A percentile compares a stretch with the other conserved stretches of the same genome.
These are phyloP conservation scores for Tenebrio molitor DNA, from an alignment of 1,140 invertebrate species.

Conservation along the genomic window DNA sequence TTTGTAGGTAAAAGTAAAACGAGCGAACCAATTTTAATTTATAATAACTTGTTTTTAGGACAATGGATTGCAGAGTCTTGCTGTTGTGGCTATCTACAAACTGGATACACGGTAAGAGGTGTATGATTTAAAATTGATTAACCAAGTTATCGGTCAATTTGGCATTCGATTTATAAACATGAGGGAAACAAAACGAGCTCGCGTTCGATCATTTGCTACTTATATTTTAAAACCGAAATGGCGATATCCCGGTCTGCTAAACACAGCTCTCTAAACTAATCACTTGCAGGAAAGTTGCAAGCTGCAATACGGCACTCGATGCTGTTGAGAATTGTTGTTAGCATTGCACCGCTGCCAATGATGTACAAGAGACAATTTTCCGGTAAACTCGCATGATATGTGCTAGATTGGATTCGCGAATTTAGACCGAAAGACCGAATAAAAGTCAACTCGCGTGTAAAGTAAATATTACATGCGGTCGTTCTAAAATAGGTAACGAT, in stretches of 20 bases:
- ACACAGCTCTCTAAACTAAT: slow-evolving; percentile 21
- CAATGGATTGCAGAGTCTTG: slow-evolving; percentile 43
- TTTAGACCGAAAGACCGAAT: no score
- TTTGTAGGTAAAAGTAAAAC: no score
- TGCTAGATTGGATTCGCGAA: no score
- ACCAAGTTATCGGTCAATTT: background rate
- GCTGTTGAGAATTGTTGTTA: background rate
- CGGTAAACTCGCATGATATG: background rate
- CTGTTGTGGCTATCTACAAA: slow-evolving; percentile 43
- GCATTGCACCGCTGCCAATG: slow-evolving; percentile 21
- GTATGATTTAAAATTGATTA: background rate
- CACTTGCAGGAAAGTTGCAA: slow-evolving; percentile 36
- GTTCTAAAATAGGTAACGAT: background rate
- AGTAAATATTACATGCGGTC: no score
- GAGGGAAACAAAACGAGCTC: background rate
- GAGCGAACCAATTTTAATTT: background rate
- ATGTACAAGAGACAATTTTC: background rate
- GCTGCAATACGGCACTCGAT: slow-evolving; percentile 29
- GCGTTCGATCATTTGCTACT: background rate
- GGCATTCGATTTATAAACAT: background rate
- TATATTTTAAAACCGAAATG: slow-evolving; percentile 7
- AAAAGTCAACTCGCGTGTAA: no score
- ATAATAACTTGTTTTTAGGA: slow-evolving; percentile 22
- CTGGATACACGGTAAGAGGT: slow-evolving; percentile 41
- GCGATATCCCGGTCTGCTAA: background rate